Evolutionary conservation across 2,888 invertebrate species (phyloP).

Genomic region (Pachliopta kotzebuea): DNA sequence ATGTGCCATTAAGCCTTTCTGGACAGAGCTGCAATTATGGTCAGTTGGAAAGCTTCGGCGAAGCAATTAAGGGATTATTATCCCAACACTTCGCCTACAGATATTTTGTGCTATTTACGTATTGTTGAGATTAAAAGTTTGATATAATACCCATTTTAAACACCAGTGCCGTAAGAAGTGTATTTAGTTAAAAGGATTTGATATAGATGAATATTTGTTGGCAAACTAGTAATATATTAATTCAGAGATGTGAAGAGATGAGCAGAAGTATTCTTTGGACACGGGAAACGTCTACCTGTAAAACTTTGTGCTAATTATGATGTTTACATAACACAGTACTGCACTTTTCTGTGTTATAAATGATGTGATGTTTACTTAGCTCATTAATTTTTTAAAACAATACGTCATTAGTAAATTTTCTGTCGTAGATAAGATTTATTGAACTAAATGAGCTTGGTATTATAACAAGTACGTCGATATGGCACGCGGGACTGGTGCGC

Average conservation of each 20-base stretch:
- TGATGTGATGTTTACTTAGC: too few relatives aligned
- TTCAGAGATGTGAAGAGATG: background rate
- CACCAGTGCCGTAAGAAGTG: background rate
- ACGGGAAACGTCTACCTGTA: background rate
- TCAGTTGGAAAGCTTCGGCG: conserved; percentile 60
- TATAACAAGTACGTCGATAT: conserved; percentile 46
- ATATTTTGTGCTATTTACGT: conserved; percentile 13
- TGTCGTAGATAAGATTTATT: background rate
- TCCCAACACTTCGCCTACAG: conserved; percentile 41
- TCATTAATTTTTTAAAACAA: too few relatives aligned
- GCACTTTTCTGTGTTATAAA: background rate
- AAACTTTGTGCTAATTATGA: background rate
- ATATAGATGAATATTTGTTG: too few relatives aligned
- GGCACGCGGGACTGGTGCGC: conserved; percentile 38
- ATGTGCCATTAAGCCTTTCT: conserved; percentile 59
- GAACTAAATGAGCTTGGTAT: conserved; percentile 34
- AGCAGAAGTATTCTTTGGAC: background rate
- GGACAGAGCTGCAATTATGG: conserved; percentile 68
- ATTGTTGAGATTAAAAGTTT: background rate
- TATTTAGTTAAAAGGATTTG: background rate
- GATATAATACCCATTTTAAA: background rate
- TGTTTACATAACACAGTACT: background rate
- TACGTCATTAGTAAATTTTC: too few relatives aligned
- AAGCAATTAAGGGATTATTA: conserved; percentile 69
- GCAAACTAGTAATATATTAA: too few relatives aligned